These are phyloP conservation scores for Pasiphila rectangulata DNA, from an alignment of 2,888 invertebrate genomes.

Conservation along the genomic window DNA sequence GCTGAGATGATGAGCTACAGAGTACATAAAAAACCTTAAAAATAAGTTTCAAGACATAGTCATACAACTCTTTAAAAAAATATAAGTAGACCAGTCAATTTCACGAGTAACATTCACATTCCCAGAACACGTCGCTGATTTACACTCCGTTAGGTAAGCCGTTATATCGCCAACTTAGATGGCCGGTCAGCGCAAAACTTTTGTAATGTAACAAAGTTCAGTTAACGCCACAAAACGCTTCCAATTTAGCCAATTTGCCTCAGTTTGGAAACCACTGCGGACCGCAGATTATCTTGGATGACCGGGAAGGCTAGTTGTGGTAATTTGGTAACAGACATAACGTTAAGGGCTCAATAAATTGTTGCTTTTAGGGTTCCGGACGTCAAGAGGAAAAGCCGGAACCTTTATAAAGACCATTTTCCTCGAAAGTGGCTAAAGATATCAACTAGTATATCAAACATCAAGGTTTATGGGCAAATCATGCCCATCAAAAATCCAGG, in stretches of 20 bases:
- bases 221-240: slow-evolving; percentile 48
- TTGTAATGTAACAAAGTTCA: slow-evolving; percentile 53
- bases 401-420: no score
- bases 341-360: no score
- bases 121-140: background rate
- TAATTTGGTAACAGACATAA: background rate
- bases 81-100: background rate
- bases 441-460: no score
- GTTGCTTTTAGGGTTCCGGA: no score
- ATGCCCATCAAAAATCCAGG: no score
- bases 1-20: no score
- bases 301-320: background rate
- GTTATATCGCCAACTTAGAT: slow-evolving; percentile 49
- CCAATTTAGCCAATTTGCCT: slow-evolving; percentile 47
- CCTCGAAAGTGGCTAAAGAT: no score
- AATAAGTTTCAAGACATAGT: no score
- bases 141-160: slow-evolving; percentile 23
- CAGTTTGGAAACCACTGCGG: slow-evolving; percentile 39
- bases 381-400: no score
- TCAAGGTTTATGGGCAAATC: no score
- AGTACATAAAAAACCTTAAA: no score
- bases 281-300: slow-evolving; percentile 28
- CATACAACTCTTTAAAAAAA: background rate
- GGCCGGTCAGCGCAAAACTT: slow-evolving; percentile 54
- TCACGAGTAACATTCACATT: background rate